Conservation (phyloP, 2,888 invertebrate genomes). For the Lasioglossum malachurum region DNA sequence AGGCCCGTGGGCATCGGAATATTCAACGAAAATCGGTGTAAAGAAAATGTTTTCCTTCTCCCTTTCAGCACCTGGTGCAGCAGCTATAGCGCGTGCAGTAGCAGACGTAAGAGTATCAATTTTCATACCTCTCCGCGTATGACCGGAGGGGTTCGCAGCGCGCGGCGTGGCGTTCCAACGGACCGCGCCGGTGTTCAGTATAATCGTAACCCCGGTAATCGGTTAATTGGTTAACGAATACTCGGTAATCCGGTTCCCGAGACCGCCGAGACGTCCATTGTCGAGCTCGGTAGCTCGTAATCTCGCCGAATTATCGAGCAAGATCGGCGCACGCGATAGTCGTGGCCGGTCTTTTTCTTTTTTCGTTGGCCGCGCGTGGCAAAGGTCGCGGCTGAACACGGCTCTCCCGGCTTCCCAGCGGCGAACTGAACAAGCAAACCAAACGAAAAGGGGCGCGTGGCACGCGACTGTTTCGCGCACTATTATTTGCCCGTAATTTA, state of each 20-base stretch:
- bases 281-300: constrained; percentile 32
- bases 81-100: background rate
- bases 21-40: background rate
- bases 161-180: no score
- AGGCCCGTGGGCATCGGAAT: background rate
- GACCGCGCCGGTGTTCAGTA: background rate
- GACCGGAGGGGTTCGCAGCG: background rate
- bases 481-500: constrained; percentile 80
- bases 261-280: constrained; percentile 20
- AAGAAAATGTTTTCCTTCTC: background rate
- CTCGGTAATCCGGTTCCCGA: background rate
- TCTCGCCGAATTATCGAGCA: constrained; percentile 44
- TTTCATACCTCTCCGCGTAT: constrained; percentile 14
- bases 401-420: constrained; percentile 2
- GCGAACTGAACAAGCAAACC: constrained; percentile 28
- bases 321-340: constrained; percentile 12
- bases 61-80: background rate
- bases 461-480: constrained; percentile 61
- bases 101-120: constrained; percentile 17
- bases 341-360: background rate
- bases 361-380: constrained; percentile 12
- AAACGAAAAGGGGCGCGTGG: constrained; percentile 27
- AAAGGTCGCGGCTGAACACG: constrained; percentile 28
- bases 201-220: constrained; percentile 15
- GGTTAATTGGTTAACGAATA: constrained; percentile 20